Evolutionary conservation across 2,888 invertebrate genomes (phyloP).

Genomic region (Catocala sponsa): DNA sequence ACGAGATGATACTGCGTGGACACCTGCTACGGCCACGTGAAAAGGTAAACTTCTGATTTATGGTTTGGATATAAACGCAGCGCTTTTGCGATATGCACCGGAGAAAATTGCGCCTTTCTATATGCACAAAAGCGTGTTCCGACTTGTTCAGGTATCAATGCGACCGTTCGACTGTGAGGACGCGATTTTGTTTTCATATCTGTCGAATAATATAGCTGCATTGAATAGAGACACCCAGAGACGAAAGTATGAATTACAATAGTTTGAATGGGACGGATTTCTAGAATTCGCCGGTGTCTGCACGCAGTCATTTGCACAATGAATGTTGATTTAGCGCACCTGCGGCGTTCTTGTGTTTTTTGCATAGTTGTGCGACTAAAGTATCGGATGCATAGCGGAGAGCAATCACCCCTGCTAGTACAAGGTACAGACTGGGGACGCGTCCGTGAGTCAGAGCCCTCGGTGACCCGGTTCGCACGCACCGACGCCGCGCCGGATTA

Average conservation of each 20-base stretch:
- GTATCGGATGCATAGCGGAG: slow-evolving; percentile 42
- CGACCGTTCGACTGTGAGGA: slow-evolving; percentile 64
- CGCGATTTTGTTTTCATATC: slow-evolving; percentile 64
- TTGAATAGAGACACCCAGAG: slow-evolving; percentile 42
- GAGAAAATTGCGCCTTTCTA: slow-evolving; percentile 78
- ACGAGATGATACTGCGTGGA: slow-evolving; percentile 60
- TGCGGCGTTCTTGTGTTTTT: slow-evolving; percentile 45
- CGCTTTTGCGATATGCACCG: slow-evolving; percentile 64
- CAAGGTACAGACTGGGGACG: slow-evolving; percentile 47
- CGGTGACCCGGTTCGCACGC: slow-evolving; percentile 80
- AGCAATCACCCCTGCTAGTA: slow-evolving; percentile 53
- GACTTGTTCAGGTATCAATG: slow-evolving; percentile 67
- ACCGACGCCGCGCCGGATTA: slow-evolving; percentile 39
- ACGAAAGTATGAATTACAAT: slow-evolving; percentile 55
- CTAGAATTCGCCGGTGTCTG: slow-evolving; percentile 51
- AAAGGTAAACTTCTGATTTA: slow-evolving; percentile 75
- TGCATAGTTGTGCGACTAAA: slow-evolving; percentile 47
- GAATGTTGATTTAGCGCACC: slow-evolving; percentile 55
- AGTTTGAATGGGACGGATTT: slow-evolving; percentile 56
- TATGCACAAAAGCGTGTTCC: slow-evolving; percentile 61
- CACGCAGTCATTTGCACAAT: slow-evolving; percentile 64
- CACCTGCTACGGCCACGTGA: slow-evolving; percentile 71
- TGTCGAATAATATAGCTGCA: slow-evolving; percentile 56
- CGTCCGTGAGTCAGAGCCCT: slow-evolving; percentile 60
- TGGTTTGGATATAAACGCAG: slow-evolving; percentile 63